A percentile compares a stretch with the other conserved stretches of the same genome.
Conservation (phyloP, 2,888 invertebrate genomes). For the Metacarcinus magister region DNA sequence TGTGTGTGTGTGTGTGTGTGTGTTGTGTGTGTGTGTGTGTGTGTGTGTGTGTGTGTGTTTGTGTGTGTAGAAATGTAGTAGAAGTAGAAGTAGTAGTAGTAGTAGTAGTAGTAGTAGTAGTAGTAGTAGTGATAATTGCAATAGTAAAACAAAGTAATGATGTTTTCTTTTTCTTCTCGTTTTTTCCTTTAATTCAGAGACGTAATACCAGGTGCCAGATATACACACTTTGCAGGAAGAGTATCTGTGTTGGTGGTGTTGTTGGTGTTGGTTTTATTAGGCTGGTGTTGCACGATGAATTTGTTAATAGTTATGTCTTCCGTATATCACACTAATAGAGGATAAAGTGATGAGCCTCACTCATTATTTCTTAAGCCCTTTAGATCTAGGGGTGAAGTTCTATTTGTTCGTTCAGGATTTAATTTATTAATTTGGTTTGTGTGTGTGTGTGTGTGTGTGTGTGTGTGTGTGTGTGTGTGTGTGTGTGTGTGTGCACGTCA, state of each 20-base stretch:
- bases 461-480: slow-evolving; percentile 44
- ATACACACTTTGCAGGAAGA: no score
- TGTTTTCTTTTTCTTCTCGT: no score
- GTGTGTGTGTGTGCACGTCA: background rate
- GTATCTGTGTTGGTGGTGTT: no score
- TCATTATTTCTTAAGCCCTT: slow-evolving; percentile 28
- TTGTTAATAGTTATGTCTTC: background rate
- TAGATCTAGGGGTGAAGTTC: background rate
- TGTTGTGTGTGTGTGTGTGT: no score
- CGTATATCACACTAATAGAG: slow-evolving; percentile 12
- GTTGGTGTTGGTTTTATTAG: no score
- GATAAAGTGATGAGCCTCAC: slow-evolving; percentile 21
- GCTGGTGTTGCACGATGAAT: no score
- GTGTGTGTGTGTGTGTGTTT: no score
- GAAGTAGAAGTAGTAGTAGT: background rate
- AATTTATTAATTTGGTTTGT: background rate
- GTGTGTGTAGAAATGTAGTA: no score
- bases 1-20: background rate
- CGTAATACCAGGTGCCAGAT: no score
- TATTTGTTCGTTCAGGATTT: background rate
- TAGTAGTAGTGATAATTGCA: no score
- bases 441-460: slow-evolving; percentile 48
- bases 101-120: background rate
- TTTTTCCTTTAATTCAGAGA: no score
- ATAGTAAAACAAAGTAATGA: no score